These are phyloP conservation scores for Poeciliopsis turneri DNA, from an alignment of 2,797 vertebrate species.

Conservation along the genomic window DNA sequence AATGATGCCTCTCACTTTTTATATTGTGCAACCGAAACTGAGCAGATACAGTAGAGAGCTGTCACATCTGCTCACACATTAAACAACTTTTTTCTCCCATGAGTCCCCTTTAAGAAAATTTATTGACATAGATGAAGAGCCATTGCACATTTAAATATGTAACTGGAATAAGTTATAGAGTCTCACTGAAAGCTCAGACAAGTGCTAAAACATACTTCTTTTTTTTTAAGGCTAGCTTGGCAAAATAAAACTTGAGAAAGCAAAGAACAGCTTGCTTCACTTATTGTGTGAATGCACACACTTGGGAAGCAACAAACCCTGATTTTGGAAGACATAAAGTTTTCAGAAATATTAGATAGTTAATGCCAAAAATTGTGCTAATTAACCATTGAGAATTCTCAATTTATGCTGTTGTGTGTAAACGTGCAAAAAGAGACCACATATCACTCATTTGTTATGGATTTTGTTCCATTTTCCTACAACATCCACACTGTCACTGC, in stretches of 20 bases:
- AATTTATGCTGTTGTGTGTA: conserved; percentile 32
- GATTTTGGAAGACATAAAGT: conserved; percentile 17
- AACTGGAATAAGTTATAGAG: conserved; percentile 25
- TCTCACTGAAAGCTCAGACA: conserved; percentile 23
- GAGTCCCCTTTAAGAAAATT: conserved; percentile 30
- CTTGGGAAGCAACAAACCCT: conserved; percentile 21
- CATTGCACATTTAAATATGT: conserved; percentile 14
- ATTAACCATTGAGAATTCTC: conserved; percentile 17
- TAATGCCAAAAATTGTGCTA: conserved; percentile 18
- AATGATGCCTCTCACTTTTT: conserved; percentile 37
- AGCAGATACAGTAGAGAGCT: conserved; percentile 21
- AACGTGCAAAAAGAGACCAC: conserved; percentile 16
- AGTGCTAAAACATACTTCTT: conserved; percentile 48
- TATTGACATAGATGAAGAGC: conserved; percentile 18
- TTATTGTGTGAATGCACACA: conserved; percentile 19
- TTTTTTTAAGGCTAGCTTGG: conserved; percentile 44
- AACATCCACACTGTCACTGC: neutral
- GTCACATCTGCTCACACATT: conserved; percentile 36
- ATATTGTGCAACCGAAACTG: conserved; percentile 29
- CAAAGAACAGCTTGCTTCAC: conserved; percentile 48
- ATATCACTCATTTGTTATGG: neutral
- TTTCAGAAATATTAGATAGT: neutral
- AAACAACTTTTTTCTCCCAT: conserved; percentile 28
- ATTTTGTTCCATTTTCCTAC: neutral
- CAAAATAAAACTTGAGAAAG: conserved; percentile 31